Evolutionary conservation across 2,888 invertebrate genomes (phyloP).

Genomic region (Marronus borbonicus): DNA sequence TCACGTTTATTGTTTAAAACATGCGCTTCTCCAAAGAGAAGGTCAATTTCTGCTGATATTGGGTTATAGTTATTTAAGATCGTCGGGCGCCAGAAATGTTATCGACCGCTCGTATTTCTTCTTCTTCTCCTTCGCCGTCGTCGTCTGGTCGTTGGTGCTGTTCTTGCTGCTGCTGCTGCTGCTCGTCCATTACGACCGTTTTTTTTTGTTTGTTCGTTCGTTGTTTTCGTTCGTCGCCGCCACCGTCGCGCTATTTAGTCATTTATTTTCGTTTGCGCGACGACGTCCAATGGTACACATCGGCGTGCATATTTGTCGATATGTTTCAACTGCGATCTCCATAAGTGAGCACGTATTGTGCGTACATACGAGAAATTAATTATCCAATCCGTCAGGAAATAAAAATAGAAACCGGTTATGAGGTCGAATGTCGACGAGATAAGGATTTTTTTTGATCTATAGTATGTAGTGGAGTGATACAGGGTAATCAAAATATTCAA

Average conservation of each 20-base stretch:
- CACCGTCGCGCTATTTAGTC: constrained; percentile 10
- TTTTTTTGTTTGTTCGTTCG: constrained; percentile 3
- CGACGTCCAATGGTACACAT: constrained; percentile 10
- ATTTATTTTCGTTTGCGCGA: constrained; percentile 17
- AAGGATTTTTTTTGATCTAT: background rate
- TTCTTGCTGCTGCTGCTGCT: background rate
- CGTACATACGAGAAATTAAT: constrained; percentile 8
- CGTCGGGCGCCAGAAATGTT: constrained; percentile 45
- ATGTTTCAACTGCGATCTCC: background rate
- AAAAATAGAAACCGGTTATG: constrained; percentile 38
- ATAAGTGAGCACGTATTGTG: too few species aligned
- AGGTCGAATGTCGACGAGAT: constrained; percentile 22
- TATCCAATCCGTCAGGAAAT: constrained; percentile 10
- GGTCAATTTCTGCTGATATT: constrained; percentile 49
- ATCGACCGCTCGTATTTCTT: constrained; percentile 38
- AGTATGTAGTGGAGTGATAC: background rate
- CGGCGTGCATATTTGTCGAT: background rate
- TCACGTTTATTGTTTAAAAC: constrained; percentile 32
- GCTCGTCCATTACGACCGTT: constrained; percentile 2
- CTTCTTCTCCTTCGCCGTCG: constrained; percentile 9
- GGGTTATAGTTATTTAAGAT: constrained; percentile 45
- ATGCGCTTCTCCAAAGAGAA: constrained; percentile 32
- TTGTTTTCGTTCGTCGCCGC: constrained; percentile 23
- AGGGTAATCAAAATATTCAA: background rate
- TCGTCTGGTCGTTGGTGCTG: background rate